Evolutionary conservation across 2,797 vertebrate genomes (phyloP), one percentile per base, ranked within the genome.

Genomic region (Lycodopsis pacificus): DNA sequence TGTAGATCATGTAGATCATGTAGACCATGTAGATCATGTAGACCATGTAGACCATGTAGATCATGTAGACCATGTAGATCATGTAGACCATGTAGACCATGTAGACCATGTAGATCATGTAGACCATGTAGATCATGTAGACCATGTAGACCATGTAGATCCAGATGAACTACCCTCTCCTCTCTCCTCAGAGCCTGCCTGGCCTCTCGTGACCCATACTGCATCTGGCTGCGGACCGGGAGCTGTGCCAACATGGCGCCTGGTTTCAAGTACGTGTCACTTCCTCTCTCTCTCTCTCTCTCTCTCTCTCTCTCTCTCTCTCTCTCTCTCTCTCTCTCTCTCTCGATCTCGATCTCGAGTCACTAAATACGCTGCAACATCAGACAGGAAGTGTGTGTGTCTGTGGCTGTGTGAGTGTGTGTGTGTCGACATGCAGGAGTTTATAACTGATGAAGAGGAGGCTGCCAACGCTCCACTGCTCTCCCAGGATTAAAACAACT

Each of bases 151-250:
- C 1, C 30, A 30, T 27, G 3, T 4, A 30, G 30, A 30, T 30
- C 30, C 4, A 30, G 30, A 32, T 32, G 1, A 32, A 5, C 30
- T 5, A 32, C 32, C 32, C 32, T 6, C 32, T 32, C 32, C 32
- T 36, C 44, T 61, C n/a, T 30, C 44, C 7, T n/a, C 89, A 97
- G 97, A 87, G 93, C 94, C 85, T 98, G 97, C 68, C 87, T 97
- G 84, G 91, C 95, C 17, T 95, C 97, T 17, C 95, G 92, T 51
- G 97, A 98, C 87, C 97, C 97, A 0, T 98, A 97, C 84, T 98
- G 97, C 27, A 95, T 96, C 81, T 98, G 97, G 97, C 93, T 96
- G 54, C 92, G 93, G 57, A 93, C 92, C 0, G 90, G 92, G 59
- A 94, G 92, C 59, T 98, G 97, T 5, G 88, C 94, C 82, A 93